Percentiles rank a stretch among this genome's conserved stretches.
phyloP scores from a whole-genome alignment of 37 sponge, comb jelly and placozoan species.

The Hexactinellida sp. region DNA sequence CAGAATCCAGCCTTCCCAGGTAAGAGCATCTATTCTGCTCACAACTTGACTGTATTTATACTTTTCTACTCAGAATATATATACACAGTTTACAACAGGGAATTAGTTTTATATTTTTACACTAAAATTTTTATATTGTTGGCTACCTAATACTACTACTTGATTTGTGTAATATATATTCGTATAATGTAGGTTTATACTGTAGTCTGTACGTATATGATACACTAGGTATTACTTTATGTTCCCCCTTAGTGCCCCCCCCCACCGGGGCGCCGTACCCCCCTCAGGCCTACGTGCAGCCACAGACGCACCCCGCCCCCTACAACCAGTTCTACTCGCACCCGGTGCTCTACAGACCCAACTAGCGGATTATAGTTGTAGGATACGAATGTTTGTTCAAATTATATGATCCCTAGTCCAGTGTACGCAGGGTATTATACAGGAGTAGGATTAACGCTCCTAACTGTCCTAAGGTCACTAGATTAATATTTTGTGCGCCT shows the following conservation, averaged over 20 bases:
- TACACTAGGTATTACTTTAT: no score
- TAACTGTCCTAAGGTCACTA: no score
- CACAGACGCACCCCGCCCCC: not conserved
- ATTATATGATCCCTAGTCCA: no score
- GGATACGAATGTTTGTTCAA: not conserved
- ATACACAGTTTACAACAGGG: no score
- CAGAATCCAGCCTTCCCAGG: not conserved
- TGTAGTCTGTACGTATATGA: no score
- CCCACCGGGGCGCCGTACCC: not conserved
- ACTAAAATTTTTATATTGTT: not conserved
- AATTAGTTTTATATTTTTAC: not conserved
- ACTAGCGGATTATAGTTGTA: not conserved
- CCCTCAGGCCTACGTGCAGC: not conserved
- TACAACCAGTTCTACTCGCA: not conserved
- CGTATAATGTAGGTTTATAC: no score
- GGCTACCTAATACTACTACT: not conserved
- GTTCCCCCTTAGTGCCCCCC: no score
- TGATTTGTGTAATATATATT: not conserved
- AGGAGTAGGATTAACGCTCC: no score
- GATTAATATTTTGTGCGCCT: no score
- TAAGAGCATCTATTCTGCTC: no score
- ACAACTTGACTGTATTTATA: no score
- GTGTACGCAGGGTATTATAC: no score
- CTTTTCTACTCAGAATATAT: not conserved
- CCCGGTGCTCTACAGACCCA: not conserved